Evolutionary conservation across 2,113 vertebrate species (phyloP).

Genomic region (Platycercus adscitus): DNA sequence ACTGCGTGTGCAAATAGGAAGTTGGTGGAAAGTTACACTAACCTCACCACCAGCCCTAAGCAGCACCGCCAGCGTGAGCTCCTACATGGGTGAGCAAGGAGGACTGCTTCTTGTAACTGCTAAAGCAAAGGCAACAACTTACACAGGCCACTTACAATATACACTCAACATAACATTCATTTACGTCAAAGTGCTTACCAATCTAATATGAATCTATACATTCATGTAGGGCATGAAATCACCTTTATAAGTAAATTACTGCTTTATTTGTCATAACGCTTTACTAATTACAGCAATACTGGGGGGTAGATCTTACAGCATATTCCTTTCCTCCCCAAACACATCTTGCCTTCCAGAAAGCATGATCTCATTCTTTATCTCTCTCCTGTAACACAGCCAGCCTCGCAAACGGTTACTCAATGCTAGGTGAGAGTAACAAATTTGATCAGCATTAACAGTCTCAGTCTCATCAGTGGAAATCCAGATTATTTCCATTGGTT

Average conservation of each 20-base stretch:
- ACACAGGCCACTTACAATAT: not conserved
- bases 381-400: not conserved
- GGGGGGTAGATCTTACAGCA: not conserved
- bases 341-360: not conserved
- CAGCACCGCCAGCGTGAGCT: not conserved
- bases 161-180: not conserved
- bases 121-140: not conserved
- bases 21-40: not conserved
- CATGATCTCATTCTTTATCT: not conserved
- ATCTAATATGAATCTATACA: not conserved
- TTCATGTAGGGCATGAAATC: fast-evolving
- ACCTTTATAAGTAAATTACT: not conserved
- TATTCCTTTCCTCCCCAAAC: not conserved
- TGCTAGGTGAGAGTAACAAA: not conserved
- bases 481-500: not conserved
- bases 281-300: not conserved
- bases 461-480: not conserved
- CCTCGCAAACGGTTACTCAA: not conserved
- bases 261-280: not conserved
- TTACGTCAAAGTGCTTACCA: not conserved
- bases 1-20: fast-evolving
- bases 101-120: not conserved
- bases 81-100: not conserved
- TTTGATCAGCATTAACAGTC: not conserved
- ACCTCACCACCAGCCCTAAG: not conserved